phyloP scores from a whole-genome alignment of 2,888 invertebrate species.

The Brachypterus glaber region DNA sequence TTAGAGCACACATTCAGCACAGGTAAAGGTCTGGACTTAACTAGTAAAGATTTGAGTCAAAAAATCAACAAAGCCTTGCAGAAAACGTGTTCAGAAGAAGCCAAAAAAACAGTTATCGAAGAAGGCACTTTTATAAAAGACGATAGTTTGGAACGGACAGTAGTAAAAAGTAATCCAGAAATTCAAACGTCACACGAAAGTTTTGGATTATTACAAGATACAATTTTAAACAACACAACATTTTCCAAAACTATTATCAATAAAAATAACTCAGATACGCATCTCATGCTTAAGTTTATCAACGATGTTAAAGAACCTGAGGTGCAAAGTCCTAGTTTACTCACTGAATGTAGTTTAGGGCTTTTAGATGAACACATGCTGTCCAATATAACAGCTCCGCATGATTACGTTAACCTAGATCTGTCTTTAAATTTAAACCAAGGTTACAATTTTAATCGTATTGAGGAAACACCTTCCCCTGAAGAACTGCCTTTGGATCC shows the following conservation, averaged over 20 bases:
- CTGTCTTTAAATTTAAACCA: slow-evolving; percentile 40
- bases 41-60: neutral
- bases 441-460: slow-evolving; percentile 41
- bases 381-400: slow-evolving; percentile 44
- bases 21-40: no score
- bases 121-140: neutral
- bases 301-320: slow-evolving; percentile 22
- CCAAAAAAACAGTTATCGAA: neutral
- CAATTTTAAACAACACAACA: neutral
- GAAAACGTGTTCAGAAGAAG: neutral
- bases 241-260: no score
- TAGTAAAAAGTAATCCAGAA: neutral
- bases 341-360: slow-evolving; percentile 35
- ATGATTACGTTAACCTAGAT: slow-evolving; percentile 49
- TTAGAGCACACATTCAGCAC: no score
- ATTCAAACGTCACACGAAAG: neutral
- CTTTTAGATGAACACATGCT: slow-evolving; percentile 53
- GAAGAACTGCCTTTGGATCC: slow-evolving; percentile 77
- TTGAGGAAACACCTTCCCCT: slow-evolving; percentile 75
- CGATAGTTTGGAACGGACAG: neutral
- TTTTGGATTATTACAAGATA: neutral
- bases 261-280: no score
- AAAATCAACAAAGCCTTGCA: neutral
- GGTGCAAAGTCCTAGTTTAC: slow-evolving; percentile 31
- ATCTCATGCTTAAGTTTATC: neutral